phyloP scores from a whole-genome alignment of 2,888 invertebrate species.

The Galeopsomyia nigrocyanea region DNA sequence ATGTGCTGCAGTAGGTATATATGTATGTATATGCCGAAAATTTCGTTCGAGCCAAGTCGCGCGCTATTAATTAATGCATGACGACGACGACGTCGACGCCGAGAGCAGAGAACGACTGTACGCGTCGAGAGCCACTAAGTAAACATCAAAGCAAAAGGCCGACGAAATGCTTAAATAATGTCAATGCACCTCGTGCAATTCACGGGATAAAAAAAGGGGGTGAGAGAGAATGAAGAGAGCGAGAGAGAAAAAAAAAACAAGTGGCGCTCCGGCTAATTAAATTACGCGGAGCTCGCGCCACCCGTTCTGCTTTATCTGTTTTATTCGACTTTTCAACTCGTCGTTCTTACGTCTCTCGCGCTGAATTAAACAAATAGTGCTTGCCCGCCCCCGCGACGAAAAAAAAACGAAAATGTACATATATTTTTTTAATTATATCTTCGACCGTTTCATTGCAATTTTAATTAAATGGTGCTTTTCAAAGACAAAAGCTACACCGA shows the following conservation, averaged over 20 bases:
- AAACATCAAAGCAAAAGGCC: slow-evolving; percentile 58
- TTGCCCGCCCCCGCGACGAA: too few species aligned
- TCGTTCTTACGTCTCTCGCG: not conserved
- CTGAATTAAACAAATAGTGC: slow-evolving; percentile 14
- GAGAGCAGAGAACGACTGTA: slow-evolving; percentile 29
- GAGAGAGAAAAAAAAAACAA: slow-evolving; percentile 40
- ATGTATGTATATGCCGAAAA: slow-evolving; percentile 47
- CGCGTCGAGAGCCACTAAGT: slow-evolving; percentile 54
- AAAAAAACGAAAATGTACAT: too few species aligned
- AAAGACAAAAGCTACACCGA: too few species aligned
- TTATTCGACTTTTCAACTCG: slow-evolving; percentile 24
- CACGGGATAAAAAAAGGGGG: slow-evolving; percentile 47
- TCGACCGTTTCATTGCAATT: too few species aligned
- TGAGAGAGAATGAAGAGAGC: not conserved
- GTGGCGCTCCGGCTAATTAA: slow-evolving; percentile 47
- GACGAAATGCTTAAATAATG: slow-evolving; percentile 56
- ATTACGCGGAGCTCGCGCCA: slow-evolving; percentile 16
- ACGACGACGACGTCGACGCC: slow-evolving; percentile 32
- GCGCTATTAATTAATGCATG: slow-evolving; percentile 54
- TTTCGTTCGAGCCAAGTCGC: slow-evolving; percentile 29
- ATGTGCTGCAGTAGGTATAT: too few species aligned
- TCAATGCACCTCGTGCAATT: slow-evolving; percentile 53
- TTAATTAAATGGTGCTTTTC: too few species aligned
- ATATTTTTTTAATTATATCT: too few species aligned
- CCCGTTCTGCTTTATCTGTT: slow-evolving; percentile 39